phyloP scores from a whole-genome alignment of 2,888 invertebrate genomes.

The Apodemia duryi region DNA sequence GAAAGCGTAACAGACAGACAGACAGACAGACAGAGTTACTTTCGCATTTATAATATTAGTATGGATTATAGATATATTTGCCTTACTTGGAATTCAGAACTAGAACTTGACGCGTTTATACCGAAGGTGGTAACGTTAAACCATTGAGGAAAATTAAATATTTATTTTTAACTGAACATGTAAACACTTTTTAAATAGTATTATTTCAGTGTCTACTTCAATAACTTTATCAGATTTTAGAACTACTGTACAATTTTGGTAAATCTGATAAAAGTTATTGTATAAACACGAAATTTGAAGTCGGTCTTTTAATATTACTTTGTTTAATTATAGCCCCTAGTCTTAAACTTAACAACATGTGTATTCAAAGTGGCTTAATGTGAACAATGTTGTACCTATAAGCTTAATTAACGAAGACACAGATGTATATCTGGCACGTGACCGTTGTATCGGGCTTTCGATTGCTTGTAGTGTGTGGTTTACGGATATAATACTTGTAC shows the following conservation, averaged over 20 bases:
- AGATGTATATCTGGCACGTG: conserved; percentile 43
- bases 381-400: conserved; percentile 28
- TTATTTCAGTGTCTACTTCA: neutral
- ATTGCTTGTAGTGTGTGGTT: conserved; percentile 31
- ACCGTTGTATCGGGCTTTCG: conserved; percentile 32
- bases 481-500: conserved; percentile 25
- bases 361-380: conserved; percentile 37
- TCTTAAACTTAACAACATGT: conserved; percentile 24
- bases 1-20: no score
- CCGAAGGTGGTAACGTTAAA: no score
- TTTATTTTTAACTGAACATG: no score
- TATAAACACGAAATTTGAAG: neutral
- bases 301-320: neutral
- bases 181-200: neutral
- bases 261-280: neutral
- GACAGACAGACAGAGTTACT: no score
- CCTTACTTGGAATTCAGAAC: no score
- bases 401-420: conserved; percentile 39
- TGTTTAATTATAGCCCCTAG: conserved; percentile 1
- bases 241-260: no score
- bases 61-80: no score
- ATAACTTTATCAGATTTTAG: no score
- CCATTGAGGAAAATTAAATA: no score
- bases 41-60: no score
- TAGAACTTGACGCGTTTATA: no score